Percentiles rank a stretch among this genome's conserved stretches.
Evolutionary conservation across 2,797 vertebrate species (phyloP).

Genomic region (Monodelphis domestica): DNA sequence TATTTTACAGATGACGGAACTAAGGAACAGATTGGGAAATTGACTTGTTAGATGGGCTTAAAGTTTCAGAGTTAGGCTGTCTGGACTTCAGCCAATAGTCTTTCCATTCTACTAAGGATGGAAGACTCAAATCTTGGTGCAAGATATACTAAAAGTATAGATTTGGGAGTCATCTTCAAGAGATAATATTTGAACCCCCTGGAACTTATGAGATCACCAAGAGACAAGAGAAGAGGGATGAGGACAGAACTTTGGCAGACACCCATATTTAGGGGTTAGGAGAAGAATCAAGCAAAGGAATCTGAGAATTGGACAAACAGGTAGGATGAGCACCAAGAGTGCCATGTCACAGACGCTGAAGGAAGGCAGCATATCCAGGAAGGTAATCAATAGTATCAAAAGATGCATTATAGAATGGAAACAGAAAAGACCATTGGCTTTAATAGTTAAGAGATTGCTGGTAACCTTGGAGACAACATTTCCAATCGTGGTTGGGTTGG

Average conservation of each 20-base stretch:
- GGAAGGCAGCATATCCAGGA: neutral
- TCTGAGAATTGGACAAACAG: neutral
- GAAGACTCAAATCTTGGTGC: neutral
- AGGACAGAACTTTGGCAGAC: neutral
- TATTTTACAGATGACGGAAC: neutral
- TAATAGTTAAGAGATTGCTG: neutral
- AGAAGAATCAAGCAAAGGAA: neutral
- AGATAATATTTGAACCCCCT: neutral
- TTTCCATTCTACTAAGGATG: neutral
- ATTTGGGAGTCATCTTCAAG: neutral
- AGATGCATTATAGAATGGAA: neutral
- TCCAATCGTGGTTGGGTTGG: neutral
- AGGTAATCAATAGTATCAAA: neutral
- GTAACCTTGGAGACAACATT: constrained; percentile 3
- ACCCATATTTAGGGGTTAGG: neutral
- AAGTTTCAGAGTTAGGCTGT: neutral
- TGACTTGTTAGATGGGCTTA: neutral
- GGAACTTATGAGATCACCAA: neutral
- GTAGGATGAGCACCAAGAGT: neutral
- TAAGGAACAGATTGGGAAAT: neutral
- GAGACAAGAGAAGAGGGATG: neutral
- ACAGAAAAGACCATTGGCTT: neutral
- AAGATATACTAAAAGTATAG: neutral
- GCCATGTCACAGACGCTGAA: neutral
- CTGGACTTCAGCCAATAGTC: neutral